Evolutionary conservation across 2,888 invertebrate genomes (phyloP).

Genomic region (Poecilus cupreus): DNA sequence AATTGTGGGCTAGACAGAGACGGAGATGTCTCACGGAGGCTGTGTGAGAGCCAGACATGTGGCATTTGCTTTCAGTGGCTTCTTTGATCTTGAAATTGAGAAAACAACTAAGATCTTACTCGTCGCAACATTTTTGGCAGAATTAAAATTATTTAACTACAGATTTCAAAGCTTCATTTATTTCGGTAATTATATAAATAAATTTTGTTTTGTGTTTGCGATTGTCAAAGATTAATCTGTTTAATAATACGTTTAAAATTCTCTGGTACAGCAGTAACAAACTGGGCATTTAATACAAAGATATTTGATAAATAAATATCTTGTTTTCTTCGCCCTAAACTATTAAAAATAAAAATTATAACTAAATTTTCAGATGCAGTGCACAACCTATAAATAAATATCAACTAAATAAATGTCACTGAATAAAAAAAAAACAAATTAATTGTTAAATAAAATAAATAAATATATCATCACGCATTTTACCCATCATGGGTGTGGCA

Average conservation of each 20-base stretch:
- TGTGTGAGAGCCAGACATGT: constrained; percentile 51
- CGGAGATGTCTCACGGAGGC: constrained; percentile 17
- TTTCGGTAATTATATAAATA: constrained; percentile 51
- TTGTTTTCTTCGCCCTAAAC: too few relatives aligned
- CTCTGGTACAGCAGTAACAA: too few relatives aligned
- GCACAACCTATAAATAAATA: too few relatives aligned
- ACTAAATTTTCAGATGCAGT: too few relatives aligned
- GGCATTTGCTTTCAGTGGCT: constrained; percentile 53
- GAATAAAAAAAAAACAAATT: too few relatives aligned
- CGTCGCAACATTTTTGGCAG: constrained; percentile 20
- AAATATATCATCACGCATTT: too few relatives aligned
- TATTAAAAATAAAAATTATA: too few relatives aligned
- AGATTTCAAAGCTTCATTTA: constrained; percentile 52
- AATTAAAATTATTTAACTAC: constrained; percentile 54
- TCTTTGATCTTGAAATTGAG: constrained; percentile 51
- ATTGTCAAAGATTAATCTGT: neutral
- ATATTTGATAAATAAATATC: too few relatives aligned
- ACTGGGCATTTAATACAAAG: too few relatives aligned
- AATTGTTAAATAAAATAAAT: too few relatives aligned
- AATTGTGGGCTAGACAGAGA: constrained; percentile 24
- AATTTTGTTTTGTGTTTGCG: neutral
- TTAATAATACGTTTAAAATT: neutral
- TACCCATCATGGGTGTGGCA: too few relatives aligned
- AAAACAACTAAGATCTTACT: constrained; percentile 42
- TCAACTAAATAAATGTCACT: too few relatives aligned